Percentiles rank a stretch among this genome's conserved stretches.
Conservation (phyloP, 2,113 vertebrate genomes). For the Calidris pygmaea region DNA sequence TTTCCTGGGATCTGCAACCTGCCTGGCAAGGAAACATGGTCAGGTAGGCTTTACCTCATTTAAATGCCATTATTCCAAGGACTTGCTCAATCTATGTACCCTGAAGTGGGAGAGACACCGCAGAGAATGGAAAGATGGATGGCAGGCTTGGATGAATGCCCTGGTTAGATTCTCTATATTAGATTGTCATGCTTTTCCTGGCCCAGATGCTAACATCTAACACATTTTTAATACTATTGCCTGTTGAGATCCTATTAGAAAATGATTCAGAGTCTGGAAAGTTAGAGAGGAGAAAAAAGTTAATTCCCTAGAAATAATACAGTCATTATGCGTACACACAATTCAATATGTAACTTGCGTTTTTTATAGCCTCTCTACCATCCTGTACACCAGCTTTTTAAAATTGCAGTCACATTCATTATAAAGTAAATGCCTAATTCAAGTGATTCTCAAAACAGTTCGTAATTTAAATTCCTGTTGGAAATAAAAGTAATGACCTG, state of each 20-base stretch:
- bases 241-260: constrained; percentile 48
- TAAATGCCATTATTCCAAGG: constrained; percentile 57
- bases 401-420: constrained; percentile 26
- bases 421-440: constrained; percentile 27
- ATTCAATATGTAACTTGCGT: constrained; percentile 23
- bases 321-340: constrained; percentile 42
- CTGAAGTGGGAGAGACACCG: constrained; percentile 21
- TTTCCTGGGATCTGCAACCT: background rate
- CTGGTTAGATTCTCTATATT: background rate
- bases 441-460: constrained; percentile 36
- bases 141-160: constrained; percentile 43
- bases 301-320: constrained; percentile 49
- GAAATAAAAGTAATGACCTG: constrained; percentile 38
- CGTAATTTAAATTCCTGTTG: constrained; percentile 50
- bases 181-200: constrained; percentile 36
- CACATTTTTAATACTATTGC: constrained; percentile 45
- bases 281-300: background rate
- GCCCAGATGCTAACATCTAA: constrained; percentile 39
- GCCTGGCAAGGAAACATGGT: background rate
- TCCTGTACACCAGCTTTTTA: background rate
- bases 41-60: constrained; percentile 33
- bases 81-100: constrained; percentile 11
- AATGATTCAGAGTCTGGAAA: constrained; percentile 52
- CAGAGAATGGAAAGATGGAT: constrained; percentile 54
- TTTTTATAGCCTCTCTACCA: constrained; percentile 38